A percentile compares a stretch with the other conserved stretches of the same genome.
phyloP scores from a whole-genome alignment of 2,113 vertebrate genomes.

The Chionis minor region DNA sequence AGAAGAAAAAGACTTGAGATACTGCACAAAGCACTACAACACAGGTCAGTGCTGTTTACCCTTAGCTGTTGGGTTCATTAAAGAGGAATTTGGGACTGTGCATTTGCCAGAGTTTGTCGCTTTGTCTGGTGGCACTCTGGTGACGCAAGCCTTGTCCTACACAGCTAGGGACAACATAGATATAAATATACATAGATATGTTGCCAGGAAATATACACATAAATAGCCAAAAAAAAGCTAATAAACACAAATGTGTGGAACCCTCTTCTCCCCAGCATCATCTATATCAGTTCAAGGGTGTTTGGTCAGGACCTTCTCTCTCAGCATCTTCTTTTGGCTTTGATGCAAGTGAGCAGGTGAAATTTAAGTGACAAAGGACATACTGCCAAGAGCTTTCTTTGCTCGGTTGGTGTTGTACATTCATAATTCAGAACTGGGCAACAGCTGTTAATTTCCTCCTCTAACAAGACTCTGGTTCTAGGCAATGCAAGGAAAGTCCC shows the following conservation, averaged over 20 bases:
- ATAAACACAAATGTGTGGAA: not conserved
- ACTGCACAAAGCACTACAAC: conserved; percentile 98
- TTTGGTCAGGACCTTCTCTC: not conserved
- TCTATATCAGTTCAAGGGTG: not conserved
- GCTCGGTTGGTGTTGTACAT: not conserved
- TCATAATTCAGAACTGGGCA: not conserved
- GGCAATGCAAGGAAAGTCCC: not conserved
- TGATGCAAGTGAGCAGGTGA: not conserved
- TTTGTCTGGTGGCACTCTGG: not conserved
- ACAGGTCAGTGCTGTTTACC: conserved; percentile 80
- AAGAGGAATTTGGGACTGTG: not conserved
- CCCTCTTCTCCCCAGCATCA: not conserved
- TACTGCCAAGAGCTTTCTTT: not conserved
- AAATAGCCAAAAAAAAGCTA: not conserved
- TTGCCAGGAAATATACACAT: not conserved
- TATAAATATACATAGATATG: not conserved
- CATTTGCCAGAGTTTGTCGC: not conserved
- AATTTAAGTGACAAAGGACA: not conserved
- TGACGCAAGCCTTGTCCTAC: not conserved
- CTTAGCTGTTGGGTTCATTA: not conserved
- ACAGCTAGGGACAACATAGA: not conserved
- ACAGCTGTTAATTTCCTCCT: not conserved
- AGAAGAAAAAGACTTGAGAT: conserved; percentile 96
- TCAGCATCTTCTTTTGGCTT: not conserved
- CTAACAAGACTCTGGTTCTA: not conserved